Evolutionary conservation across 1,140 invertebrate genomes (phyloP).

Genomic region (Lineus longissimus): DNA sequence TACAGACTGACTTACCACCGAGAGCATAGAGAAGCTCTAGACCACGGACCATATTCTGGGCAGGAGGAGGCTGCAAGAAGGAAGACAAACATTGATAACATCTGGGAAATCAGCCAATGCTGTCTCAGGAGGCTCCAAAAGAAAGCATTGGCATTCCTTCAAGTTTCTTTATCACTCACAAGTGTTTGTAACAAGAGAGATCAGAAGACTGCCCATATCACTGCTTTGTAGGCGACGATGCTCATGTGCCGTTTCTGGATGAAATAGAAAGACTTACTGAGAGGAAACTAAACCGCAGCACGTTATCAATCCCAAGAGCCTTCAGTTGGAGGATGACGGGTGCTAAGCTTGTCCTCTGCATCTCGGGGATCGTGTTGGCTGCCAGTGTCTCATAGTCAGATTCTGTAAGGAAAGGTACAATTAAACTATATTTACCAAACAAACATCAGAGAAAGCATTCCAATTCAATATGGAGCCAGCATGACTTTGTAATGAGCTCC

Average conservation of each 20-base stretch:
- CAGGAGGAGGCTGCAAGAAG: constrained; percentile 74
- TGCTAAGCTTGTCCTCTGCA: constrained; percentile 84
- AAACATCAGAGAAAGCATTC: neutral
- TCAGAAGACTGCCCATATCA: too few relatives aligned
- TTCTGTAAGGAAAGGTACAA: constrained; percentile 62
- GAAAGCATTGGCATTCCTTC: neutral
- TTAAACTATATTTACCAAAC: constrained; percentile 5
- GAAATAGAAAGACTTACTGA: too few relatives aligned
- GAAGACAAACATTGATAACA: constrained; percentile 59
- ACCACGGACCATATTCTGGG: constrained; percentile 77
- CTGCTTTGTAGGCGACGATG: too few relatives aligned
- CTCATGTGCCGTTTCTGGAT: too few relatives aligned
- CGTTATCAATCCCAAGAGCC: constrained; percentile 90
- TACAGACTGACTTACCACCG: constrained; percentile 56
- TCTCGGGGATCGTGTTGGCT: constrained; percentile 78
- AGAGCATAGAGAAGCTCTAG: constrained; percentile 87
- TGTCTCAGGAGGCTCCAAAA: too few relatives aligned
- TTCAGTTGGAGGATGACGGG: constrained; percentile 86
- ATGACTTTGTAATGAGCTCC: too few relatives aligned
- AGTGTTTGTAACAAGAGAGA: too few relatives aligned
- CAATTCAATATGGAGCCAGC: constrained; percentile 17
- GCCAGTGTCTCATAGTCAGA: constrained; percentile 69
- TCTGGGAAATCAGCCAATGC: too few relatives aligned
- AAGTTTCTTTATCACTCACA: too few relatives aligned
- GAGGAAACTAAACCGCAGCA: constrained; percentile 59